Evolutionary conservation across 2,888 invertebrate species (phyloP).

Genomic region (Lycophotia porphyrea): DNA sequence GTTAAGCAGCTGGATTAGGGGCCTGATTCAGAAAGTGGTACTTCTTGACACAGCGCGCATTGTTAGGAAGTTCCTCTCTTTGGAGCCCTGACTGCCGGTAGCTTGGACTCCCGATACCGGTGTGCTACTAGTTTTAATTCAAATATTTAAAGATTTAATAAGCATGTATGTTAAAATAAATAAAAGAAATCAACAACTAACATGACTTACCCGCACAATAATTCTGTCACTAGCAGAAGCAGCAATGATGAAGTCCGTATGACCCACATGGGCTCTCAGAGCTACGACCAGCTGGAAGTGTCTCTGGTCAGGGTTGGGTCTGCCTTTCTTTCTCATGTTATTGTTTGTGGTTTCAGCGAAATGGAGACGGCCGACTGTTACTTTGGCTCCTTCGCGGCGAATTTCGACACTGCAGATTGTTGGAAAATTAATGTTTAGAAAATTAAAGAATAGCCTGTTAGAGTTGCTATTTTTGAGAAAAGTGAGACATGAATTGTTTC

Average conservation of each 20-base stretch:
- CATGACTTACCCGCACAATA: constrained; percentile 96
- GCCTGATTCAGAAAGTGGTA: not conserved
- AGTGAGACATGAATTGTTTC: too few species aligned
- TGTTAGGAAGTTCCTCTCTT: not conserved
- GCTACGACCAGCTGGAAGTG: constrained; percentile 99
- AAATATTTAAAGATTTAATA: not conserved
- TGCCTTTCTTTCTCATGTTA: constrained; percentile 99
- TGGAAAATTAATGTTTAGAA: not conserved
- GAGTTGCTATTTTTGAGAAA: too few species aligned
- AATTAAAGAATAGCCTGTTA: too few species aligned
- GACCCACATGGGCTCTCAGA: constrained; percentile 96
- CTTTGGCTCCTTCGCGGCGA: constrained; percentile 96
- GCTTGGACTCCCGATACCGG: not conserved
- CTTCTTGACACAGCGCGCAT: not conserved
- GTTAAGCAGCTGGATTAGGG: not conserved
- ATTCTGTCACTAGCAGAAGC: constrained; percentile 98
- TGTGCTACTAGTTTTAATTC: not conserved
- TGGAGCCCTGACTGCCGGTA: not conserved
- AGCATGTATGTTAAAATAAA: not conserved
- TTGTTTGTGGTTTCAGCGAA: constrained; percentile 99
- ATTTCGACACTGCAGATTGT: constrained; percentile 93
- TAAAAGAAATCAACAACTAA: constrained; percentile 20
- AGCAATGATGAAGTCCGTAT: constrained; percentile 94
- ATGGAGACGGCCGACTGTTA: constrained; percentile 98
- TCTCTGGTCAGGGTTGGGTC: constrained; percentile 99